A percentile compares a stretch with the other conserved stretches of the same genome.
phyloP scores from a whole-genome alignment of 2,888 invertebrate genomes.

The Sminthurides aquaticus region DNA sequence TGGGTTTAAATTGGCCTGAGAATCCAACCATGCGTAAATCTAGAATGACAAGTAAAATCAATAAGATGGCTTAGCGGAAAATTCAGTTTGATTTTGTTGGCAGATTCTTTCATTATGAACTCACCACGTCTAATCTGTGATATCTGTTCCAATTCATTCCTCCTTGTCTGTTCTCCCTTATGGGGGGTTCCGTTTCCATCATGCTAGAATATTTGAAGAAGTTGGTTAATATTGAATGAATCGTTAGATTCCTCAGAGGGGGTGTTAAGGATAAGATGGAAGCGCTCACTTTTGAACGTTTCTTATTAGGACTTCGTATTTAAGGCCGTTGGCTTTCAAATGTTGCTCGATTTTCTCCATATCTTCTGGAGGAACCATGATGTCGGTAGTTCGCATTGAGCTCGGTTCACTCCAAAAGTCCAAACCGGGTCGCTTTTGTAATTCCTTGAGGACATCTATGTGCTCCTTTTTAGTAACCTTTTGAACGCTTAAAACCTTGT shows the following conservation, averaged over 20 bases:
- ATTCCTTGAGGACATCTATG: slow-evolving; percentile 29
- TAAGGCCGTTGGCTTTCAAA: slow-evolving; percentile 28
- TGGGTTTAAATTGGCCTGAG: slow-evolving; percentile 41
- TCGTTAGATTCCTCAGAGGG: no score
- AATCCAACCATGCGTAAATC: slow-evolving; percentile 43
- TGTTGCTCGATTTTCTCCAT: slow-evolving; percentile 24
- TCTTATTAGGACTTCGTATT: slow-evolving; percentile 32
- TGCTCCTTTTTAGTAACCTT: slow-evolving; percentile 32
- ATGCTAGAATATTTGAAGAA: no score
- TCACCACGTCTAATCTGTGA: slow-evolving; percentile 33
- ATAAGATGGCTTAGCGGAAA: no score
- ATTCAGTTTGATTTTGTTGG: not conserved
- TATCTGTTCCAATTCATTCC: slow-evolving; percentile 41
- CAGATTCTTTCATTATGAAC: not conserved
- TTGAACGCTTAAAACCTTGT: slow-evolving; percentile 34
- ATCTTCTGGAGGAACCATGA: slow-evolving; percentile 38
- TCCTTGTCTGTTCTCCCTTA: slow-evolving; percentile 27
- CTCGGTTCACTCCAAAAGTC: slow-evolving; percentile 42
- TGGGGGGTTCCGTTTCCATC: slow-evolving; percentile 32
- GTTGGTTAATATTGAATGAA: not conserved
- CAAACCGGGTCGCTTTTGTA: slow-evolving; percentile 29
- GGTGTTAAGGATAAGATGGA: no score
- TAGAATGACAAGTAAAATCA: slow-evolving; percentile 7
- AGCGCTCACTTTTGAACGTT: slow-evolving; percentile 39
- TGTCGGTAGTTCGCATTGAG: slow-evolving; percentile 29